Evolutionary conservation across 2,113 vertebrate species (phyloP), one percentile per base, ranked within the genome.

Genomic region (Mormyrus lacerda): DNA sequence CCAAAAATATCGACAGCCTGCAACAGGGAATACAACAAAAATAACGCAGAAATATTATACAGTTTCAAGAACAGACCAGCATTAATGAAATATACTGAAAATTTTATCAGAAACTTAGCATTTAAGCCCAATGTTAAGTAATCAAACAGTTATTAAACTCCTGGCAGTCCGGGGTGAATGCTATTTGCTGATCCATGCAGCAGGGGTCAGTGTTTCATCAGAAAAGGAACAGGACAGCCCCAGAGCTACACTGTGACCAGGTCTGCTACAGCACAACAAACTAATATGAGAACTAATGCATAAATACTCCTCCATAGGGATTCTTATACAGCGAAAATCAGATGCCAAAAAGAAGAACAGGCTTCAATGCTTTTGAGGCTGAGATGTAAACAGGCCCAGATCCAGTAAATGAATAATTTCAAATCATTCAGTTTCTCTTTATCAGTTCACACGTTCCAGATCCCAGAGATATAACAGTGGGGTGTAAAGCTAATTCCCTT

Each of bases 1-100:
- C 98, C 95, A 98, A 96, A 6, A 95, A 96, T 93, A 99, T 96
- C 6, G 98, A 98, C 45, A 99, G 94, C 91, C 98, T 99, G 31
- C 3, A 76, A 6, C 91, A 93, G 89, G 89, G 45, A 94, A 35
- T 17, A 17, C 10, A 15, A 91, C 89, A 17, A 84, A 87, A 87
- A 84, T 35, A 55, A 21, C 53, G 1, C 35, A 39, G 13, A 39
- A 50, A 15, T 50, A 35, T 27, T 50, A 55, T 45, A 9, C 69
- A 13, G 24, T 85, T 31, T 50, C 39, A 85, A 85, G 24, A 85
- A 11, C 3, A 44, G 48, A 13, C 19, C 44, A 24, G 39, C 21
- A 84, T 84, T 47, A n/a, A n/a, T 47, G 1, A 84, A 21, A 45
- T 42, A 27, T 19, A n/a, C 24, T n/a, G 42, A n/a, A 24, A 84